Evolutionary conservation across 2,797 vertebrate genomes (phyloP), one percentile per base, ranked within the genome.

Genomic region (Typhlichthys subterraneus): DNA sequence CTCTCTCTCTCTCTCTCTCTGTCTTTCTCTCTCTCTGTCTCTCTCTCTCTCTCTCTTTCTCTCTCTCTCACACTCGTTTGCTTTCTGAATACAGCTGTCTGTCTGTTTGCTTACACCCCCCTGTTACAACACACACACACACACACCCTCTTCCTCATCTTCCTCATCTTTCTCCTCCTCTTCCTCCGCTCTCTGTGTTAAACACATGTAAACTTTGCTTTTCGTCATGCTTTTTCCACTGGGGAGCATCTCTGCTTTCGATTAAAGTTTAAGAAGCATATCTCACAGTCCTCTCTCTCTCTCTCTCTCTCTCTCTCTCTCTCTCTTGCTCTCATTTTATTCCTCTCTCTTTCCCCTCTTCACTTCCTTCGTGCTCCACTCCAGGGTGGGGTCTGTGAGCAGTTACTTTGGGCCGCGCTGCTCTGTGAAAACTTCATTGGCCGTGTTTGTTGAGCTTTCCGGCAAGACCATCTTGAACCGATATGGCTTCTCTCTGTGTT

Each of bases 381-480:
- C 78, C 65, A 14, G 70, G 58, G 77, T 80, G 52, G 61, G 47
- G 57, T 64, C 54, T 17, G 38, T 71, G 53, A 67, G 51, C 9
- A 62, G 88, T 89, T 89, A 89, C 87, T 91, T 91, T 91, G 89
- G 87, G 89, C 85, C 89, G 88, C 85, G 83, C 77, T 76, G 83
- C 84, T 81, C 79, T 85, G 83, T 52, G 70, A 77, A 88, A 91
- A 89, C 88, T 85, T 85, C 73, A 45, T 78, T 59, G 79, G 78
- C 76, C 76, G 70, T 89, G 86, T 90, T 90, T 89, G 85, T 90
- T 86, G 83, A 87, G 85, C 73, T 90, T 86, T 87, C 82, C 74
- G 64, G 73, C 82, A 31, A 67, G 69, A 87, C 81, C 86, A 82
- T 89, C 87, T 89, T 89, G 87, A 90, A 90, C 74, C 67, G 77